These are phyloP conservation scores for Dicaeum eximium DNA, from an alignment of 2,113 vertebrate species.

Conservation along the genomic window DNA sequence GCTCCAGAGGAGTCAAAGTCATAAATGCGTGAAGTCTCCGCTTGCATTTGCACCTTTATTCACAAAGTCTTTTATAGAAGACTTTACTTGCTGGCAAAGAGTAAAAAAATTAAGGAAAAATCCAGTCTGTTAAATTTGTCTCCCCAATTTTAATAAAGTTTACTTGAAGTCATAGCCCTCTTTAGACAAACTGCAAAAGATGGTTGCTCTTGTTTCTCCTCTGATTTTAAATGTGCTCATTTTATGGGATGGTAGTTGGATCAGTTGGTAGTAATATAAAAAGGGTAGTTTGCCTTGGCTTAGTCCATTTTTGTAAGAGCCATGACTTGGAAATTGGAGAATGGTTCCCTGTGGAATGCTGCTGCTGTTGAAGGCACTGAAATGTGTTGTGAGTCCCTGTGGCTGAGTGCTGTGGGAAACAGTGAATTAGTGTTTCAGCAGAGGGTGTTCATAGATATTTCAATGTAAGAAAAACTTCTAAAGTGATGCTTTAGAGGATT, in stretches of 20 bases:
- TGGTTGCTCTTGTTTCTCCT: background rate
- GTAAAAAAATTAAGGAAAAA: background rate
- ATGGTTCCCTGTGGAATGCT: background rate
- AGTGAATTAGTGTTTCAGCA: background rate
- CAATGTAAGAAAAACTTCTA: background rate
- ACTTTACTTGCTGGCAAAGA: background rate
- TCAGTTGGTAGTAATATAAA: background rate
- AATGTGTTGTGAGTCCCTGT: background rate
- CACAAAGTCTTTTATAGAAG: background rate
- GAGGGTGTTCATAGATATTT: background rate
- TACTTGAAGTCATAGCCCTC: background rate
- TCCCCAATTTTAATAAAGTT: background rate
- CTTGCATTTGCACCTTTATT: background rate
- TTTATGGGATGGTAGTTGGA: background rate
- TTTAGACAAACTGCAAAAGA: background rate
- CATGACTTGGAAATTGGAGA: background rate
- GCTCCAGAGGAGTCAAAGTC: background rate
- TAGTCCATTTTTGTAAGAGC: background rate
- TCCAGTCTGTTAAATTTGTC: background rate
- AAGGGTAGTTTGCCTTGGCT: background rate
- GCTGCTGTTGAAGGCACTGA: conserved; percentile 9
- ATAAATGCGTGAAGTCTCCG: background rate
- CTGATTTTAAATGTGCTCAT: background rate
- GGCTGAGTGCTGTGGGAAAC: background rate
- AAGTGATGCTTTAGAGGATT: background rate